Base-by-base conservation (phyloP, 1,140 invertebrate genomes). In the Portunus trituberculatus region DNA sequence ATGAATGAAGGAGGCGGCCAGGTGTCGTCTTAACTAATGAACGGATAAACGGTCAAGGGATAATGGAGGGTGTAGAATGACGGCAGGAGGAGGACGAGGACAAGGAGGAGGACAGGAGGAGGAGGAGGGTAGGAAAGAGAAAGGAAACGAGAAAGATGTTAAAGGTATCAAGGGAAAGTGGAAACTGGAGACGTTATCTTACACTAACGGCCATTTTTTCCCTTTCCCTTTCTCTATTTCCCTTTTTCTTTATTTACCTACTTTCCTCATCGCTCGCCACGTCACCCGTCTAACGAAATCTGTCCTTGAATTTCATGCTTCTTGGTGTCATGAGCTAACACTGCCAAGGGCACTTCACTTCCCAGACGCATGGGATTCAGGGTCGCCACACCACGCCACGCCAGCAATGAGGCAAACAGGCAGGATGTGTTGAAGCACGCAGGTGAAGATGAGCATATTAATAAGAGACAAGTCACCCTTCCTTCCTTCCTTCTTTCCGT, bases 21-120 rank as follows among this genome's bases (percentile, higher is more conserved):
- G 88, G 88, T 90, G 48, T 90, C 45, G n/a, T 46, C 88, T 8
- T 76, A 20, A 76, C 67, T 76, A 76, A 76, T 76, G 67, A 76
- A 76, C 67, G 67, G 67, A 76, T 76, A 76, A 76, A 76, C 67
- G 67, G 67, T n/a, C 25, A 1, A 76, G 67, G 67, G 67, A 25
- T 76, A 76, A 76, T 76, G 67, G 25, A 76, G n/a, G 67, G 67
- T n/a, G 20, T 25, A n/a, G 25, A n/a, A 76, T 12, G 6, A 76
- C 12, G 67, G n/a, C 20, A n/a, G 67, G 20, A 7, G 67, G 67
- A n/a, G 59, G 8, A 76, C 7, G 59, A 76, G 59, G 59, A 10
- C 10, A 3, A 25, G 20, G 59, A 76, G 59, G 20, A 76, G 59
- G 59, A 76, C n/a, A n/a, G n/a, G n/a, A n/a, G 52, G 52, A 59